These are phyloP conservation scores for Cotesia chilonis DNA, from an alignment of 1,140 invertebrate genomes.

Conservation along the genomic window DNA sequence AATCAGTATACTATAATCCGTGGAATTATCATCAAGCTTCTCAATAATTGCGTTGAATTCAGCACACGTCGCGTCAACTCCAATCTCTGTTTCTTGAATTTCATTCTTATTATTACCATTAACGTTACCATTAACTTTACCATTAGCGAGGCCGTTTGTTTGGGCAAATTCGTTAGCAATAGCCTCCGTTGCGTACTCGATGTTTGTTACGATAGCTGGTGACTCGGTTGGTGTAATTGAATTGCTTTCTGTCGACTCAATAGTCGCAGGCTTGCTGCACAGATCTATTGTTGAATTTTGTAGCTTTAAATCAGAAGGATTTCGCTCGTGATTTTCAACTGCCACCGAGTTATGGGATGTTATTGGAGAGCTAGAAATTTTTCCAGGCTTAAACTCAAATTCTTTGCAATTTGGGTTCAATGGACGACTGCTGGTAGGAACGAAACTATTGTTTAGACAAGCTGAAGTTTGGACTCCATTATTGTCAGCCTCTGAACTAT, in stretches of 20 bases:
- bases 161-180: slow-evolving; percentile 34
- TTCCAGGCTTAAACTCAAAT: slow-evolving; percentile 43
- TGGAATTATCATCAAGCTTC: slow-evolving; percentile 19
- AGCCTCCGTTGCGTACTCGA: slow-evolving; percentile 39
- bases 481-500: slow-evolving; percentile 58
- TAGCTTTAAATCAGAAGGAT: slow-evolving; percentile 19
- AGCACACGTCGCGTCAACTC: slow-evolving; percentile 33
- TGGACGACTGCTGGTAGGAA: slow-evolving; percentile 45
- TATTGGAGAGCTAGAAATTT: not conserved
- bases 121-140: slow-evolving; percentile 10
- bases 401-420: slow-evolving; percentile 63
- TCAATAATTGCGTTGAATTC: slow-evolving; percentile 35
- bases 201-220: slow-evolving; percentile 11
- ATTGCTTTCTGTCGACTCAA: not conserved
- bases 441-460: slow-evolving; percentile 25
- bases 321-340: slow-evolving; percentile 15
- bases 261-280: not conserved
- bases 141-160: slow-evolving; percentile 8
- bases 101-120: not conserved
- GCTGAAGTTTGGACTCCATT: slow-evolving; percentile 24
- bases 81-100: slow-evolving; percentile 35
- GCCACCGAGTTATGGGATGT: not conserved
- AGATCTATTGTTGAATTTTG: slow-evolving; percentile 25
- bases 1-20: not conserved
- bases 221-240: slow-evolving; percentile 1